Evolutionary conservation across 2,888 invertebrate genomes (phyloP), one percentile per base, ranked within the genome.

Genomic region (Idaea dimidiata): DNA sequence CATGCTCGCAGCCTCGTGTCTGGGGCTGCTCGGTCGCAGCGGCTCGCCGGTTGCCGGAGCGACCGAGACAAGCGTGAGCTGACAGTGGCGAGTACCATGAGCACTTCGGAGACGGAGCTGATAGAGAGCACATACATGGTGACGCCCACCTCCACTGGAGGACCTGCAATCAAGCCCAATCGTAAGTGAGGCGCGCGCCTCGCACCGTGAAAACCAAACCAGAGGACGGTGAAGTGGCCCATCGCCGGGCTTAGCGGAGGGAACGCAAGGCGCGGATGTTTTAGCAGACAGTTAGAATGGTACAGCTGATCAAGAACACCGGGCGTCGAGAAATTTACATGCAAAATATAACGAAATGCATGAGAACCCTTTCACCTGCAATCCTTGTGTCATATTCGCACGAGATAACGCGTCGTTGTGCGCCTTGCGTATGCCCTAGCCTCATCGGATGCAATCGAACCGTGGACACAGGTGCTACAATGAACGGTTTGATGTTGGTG

Each of bases 121-220:
- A 98, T 98, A 94, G 97, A 97, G 94, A 98, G 96, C 94, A 98
- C 98, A 95, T 97, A 98, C 96, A 98, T 97, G 94, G 98, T 98
- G 94, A 98, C 97, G 93, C 98, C 97, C 93, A 98, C 98, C 93
- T 97, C 97, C 94, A 99, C 98, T 89, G 98, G 97, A 93, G 97
- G 96, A 96, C 97, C 98, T 98, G 96, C 93, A 97, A 94, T 90
- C 90, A 93, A 91, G 90, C 83, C 91, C 91, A 90, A 88, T 87
- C 70, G 87, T 91, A 85, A 91, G 90, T 88, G 75, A 81, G 43
- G 10, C 81, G 82, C 81, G 78, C 80, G 77, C 80, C 75, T 79
- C 77, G 84, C 84, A 84, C 86, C 75, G 87, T 87, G 87, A 87
- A 87, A 88, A 88, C 88, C 88, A 87, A 88, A 88, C 85, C 88